Conservation (phyloP, 2,888 invertebrate species). For the Agrochola macilenta region DNA sequence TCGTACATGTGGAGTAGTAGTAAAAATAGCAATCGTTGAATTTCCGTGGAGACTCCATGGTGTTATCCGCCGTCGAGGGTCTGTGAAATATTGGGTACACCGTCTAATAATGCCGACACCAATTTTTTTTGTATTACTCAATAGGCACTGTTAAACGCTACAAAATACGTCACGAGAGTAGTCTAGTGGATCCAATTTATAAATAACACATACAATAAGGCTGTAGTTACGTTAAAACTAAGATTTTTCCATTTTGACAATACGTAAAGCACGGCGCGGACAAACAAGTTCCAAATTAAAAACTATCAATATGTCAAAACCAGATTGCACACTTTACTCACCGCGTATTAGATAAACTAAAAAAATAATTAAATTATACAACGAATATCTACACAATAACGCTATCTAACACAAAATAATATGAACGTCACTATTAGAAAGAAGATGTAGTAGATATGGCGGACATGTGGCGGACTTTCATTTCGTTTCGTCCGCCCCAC, state of each 20-base stretch:
- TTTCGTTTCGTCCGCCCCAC: conserved; percentile 78
- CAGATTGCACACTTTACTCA: conserved; percentile 78
- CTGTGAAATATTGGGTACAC: conserved; percentile 80
- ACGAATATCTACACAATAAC: conserved; percentile 85
- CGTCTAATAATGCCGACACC: conserved; percentile 71
- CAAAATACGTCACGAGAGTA: conserved; percentile 66
- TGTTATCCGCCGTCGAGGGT: conserved; percentile 82
- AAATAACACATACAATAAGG: conserved; percentile 73
- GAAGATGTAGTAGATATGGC: conserved; percentile 88
- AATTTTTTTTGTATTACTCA: conserved; percentile 65
- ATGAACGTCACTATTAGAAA: conserved; percentile 87
- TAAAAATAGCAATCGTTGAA: conserved; percentile 97
- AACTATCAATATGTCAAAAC: conserved; percentile 73
- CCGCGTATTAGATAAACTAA: conserved; percentile 83
- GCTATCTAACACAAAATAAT: conserved; percentile 87
- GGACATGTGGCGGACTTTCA: conserved; percentile 89
- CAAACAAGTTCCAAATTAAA: conserved; percentile 80
- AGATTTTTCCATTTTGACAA: conserved; percentile 87
- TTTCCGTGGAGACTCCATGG: conserved; percentile 93
- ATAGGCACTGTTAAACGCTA: conserved; percentile 63
- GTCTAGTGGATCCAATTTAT: conserved; percentile 61
- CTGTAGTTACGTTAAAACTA: conserved; percentile 74
- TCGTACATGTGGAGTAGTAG: conserved; percentile 96
- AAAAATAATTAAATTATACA: conserved; percentile 87
- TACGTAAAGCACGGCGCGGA: conserved; percentile 84